Base-by-base conservation (phyloP, 1,140 invertebrate genomes). In the Pogonomyrmex barbatus region DNA sequence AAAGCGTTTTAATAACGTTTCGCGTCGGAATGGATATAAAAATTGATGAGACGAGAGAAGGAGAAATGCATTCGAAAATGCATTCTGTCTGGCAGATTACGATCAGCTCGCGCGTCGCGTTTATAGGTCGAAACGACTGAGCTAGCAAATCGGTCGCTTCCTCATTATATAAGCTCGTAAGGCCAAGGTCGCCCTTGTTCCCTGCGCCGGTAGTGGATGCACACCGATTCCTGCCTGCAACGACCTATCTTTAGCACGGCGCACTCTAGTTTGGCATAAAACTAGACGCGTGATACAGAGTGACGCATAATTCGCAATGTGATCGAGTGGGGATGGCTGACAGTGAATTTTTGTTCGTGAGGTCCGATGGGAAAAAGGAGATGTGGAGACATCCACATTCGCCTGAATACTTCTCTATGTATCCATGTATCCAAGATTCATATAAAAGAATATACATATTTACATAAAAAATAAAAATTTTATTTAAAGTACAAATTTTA, bases 101-200 rank as follows among this genome's bases (percentile, higher is more conserved):
- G 0, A 50, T 68, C 33, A 30, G 10, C 9, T 9, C 39, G 63
- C 10, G n/a, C 50, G n/a, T 84, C 63, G 71, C 60, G 81, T 86
- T 71, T 87, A 62, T 90, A 86, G 82, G 79, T 88, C 78, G 88
- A 89, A 90, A 88, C 85, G 58, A 92, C 87, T 92, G 88, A 92
- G 90, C 91, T 88, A 56, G 76, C 70, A 78, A 85, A 87, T 87
- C 84, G 87, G 87, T 70, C 63, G 91, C 84, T 90, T 91, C 89
- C 89, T 88, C 88, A 77, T 92, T 92, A 92, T 92, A 92, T 92
- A 92, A 92, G 91, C 84, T 88, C 88, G 65, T 92, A 92, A 92
- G 91, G 92, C 91, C 92, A 92, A 92, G 92, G 92, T 91, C 79
- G 86, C 45, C 87, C 89, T 91, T 91, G 89, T 63, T 79, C 86